Percentiles rank a stretch among this genome's conserved stretches.
Conservation (phyloP, 2,888 invertebrate genomes). For the Agapostemon virescens region DNA sequence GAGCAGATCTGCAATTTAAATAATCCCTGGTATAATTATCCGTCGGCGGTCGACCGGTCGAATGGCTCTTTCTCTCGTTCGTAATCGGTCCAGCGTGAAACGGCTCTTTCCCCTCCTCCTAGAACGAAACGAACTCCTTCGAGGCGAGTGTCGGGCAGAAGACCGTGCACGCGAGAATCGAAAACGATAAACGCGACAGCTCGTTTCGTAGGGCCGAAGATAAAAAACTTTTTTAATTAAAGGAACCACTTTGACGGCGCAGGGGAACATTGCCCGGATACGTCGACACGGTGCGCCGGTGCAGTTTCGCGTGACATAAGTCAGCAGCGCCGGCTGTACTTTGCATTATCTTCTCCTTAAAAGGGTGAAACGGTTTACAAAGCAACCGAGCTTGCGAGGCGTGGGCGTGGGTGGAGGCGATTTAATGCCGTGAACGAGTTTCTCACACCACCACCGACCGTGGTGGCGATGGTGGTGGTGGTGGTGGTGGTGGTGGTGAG, state of each 20-base stretch:
- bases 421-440: constrained; percentile 72
- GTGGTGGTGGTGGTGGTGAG: constrained; percentile 23
- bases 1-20: constrained; percentile 43
- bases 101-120: background rate
- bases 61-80: background rate
- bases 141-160: background rate
- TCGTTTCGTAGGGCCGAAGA: constrained; percentile 39
- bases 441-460: constrained; percentile 47
- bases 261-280: constrained; percentile 4
- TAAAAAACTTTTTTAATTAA: constrained; percentile 65
- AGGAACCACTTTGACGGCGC: constrained; percentile 41
- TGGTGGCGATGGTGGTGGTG: constrained; percentile 31
- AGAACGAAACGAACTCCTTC: background rate
- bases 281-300: background rate
- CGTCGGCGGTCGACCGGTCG: background rate
- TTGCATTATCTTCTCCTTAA: constrained; percentile 53
- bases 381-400: constrained; percentile 45
- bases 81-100: background rate
- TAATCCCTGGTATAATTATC: constrained; percentile 29
- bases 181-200: constrained; percentile 7
- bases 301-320: constrained; percentile 45
- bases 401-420: constrained; percentile 69
- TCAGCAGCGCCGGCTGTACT: constrained; percentile 35
- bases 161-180: background rate
- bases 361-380: constrained; percentile 50